phyloP scores from a whole-genome alignment of 2,888 invertebrate species.

The Mechanitis mazaeus region DNA sequence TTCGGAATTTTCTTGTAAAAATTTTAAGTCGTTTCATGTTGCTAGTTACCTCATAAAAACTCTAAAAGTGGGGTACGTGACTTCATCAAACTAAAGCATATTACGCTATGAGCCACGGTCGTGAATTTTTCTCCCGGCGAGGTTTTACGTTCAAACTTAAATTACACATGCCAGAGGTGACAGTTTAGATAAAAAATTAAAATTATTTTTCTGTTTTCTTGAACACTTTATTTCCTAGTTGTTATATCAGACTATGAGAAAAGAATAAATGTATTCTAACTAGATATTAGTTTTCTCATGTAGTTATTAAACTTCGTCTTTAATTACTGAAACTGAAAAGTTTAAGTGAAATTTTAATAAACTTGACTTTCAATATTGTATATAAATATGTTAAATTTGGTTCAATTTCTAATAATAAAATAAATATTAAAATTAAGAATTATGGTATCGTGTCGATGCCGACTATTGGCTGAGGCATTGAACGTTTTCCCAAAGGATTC shows the following conservation, averaged over 20 bases:
- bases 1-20: conserved; percentile 11
- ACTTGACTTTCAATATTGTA: too few species aligned
- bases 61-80: conserved; percentile 42
- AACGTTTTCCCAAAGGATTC: too few species aligned
- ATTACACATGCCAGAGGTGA: conserved; percentile 56
- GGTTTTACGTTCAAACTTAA: conserved; percentile 66
- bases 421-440: too few species aligned
- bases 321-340: too few species aligned
- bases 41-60: conserved; percentile 29
- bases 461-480: too few species aligned
- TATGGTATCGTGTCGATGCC: too few species aligned
- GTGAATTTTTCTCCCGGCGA: conserved; percentile 56
- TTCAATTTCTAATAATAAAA: too few species aligned
- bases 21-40: conserved; percentile 19
- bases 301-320: neutral
- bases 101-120: conserved; percentile 42
- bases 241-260: neutral
- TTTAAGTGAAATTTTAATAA: neutral
- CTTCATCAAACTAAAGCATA: conserved; percentile 57
- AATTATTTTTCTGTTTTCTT: conserved; percentile 31
- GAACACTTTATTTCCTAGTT: neutral
- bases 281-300: neutral
- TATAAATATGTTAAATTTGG: too few species aligned
- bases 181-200: conserved; percentile 43
- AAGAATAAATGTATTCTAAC: too few species aligned